These are phyloP conservation scores for Cylloceria caligata DNA, from an alignment of 2,888 invertebrate species.

Conservation along the genomic window DNA sequence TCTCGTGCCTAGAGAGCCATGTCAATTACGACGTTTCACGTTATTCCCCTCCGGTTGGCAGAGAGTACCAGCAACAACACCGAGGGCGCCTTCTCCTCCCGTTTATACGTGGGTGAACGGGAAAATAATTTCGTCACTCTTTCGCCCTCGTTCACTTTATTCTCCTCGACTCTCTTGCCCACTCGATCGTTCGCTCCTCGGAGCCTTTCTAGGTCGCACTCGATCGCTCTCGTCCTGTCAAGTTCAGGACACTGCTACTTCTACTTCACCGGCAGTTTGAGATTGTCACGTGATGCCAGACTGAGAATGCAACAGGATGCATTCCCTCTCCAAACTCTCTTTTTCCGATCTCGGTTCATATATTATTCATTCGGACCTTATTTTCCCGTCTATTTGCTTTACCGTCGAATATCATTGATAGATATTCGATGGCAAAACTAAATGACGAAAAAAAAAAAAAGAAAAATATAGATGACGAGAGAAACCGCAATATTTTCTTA, in stretches of 20 bases:
- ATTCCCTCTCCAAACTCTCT: background rate
- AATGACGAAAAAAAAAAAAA: background rate
- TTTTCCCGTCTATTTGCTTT: background rate
- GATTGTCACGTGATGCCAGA: constrained; percentile 14
- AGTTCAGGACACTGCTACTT: constrained; percentile 64
- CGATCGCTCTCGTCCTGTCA: constrained; percentile 74
- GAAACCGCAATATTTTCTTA: constrained; percentile 30
- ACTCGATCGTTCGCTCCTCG: constrained; percentile 65
- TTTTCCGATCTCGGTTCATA: background rate
- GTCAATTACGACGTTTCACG: constrained; percentile 80
- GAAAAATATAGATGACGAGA: constrained; percentile 17
- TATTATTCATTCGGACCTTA: background rate
- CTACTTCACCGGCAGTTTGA: background rate
- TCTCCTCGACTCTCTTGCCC: constrained; percentile 47
- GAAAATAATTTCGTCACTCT: constrained; percentile 78
- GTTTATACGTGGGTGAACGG: constrained; percentile 82
- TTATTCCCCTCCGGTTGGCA: constrained; percentile 72
- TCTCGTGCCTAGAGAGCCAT: constrained; percentile 68
- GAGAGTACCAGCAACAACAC: constrained; percentile 68
- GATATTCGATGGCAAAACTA: constrained; percentile 16
- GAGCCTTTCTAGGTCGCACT: constrained; percentile 83
- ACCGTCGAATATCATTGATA: constrained; percentile 13
- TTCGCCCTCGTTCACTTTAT: constrained; percentile 13
- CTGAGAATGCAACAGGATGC: background rate
- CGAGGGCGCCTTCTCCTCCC: constrained; percentile 62